Percentiles rank a stretch among this genome's conserved stretches.
Conservation (phyloP, 2,888 invertebrate species). For the Acleris laterana region DNA sequence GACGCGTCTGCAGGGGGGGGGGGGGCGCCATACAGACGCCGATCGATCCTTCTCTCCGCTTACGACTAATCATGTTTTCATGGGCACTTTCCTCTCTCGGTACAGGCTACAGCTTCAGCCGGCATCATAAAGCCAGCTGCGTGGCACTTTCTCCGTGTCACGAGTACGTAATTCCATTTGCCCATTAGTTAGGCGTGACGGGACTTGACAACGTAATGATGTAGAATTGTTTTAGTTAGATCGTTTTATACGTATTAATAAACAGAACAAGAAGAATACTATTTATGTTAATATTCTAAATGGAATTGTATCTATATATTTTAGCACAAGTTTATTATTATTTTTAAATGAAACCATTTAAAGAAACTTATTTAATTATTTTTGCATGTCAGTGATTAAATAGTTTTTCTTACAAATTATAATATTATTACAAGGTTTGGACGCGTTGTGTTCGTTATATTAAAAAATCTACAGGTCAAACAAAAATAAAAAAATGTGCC, state of each 20-base stretch:
- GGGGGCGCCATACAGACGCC: slow-evolving; percentile 68
- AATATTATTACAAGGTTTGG: too few species aligned
- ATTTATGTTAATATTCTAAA: not conserved
- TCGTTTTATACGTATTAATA: not conserved
- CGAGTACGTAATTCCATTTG: slow-evolving; percentile 28
- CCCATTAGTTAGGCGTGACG: slow-evolving; percentile 26
- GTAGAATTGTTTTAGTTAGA: slow-evolving; percentile 11
- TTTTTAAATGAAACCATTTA: too few species aligned
- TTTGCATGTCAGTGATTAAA: too few species aligned
- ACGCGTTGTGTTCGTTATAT: too few species aligned
- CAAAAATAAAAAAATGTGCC: too few species aligned
- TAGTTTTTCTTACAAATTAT: too few species aligned
- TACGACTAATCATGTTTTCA: slow-evolving; percentile 71
- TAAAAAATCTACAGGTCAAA: too few species aligned
- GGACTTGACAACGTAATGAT: slow-evolving; percentile 6
- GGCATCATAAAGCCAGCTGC: slow-evolving; percentile 10
- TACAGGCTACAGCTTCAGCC: slow-evolving; percentile 21
- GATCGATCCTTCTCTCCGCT: slow-evolving; percentile 71
- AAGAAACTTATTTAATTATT: too few species aligned
- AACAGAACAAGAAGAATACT: not conserved
- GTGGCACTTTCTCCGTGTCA: slow-evolving; percentile 15
- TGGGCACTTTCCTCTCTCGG: slow-evolving; percentile 49
- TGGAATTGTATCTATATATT: not conserved
- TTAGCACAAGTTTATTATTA: too few species aligned
- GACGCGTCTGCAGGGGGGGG: slow-evolving; percentile 36